phyloP scores from a whole-genome alignment of 2,797 vertebrate species.

The Platalea minor region DNA sequence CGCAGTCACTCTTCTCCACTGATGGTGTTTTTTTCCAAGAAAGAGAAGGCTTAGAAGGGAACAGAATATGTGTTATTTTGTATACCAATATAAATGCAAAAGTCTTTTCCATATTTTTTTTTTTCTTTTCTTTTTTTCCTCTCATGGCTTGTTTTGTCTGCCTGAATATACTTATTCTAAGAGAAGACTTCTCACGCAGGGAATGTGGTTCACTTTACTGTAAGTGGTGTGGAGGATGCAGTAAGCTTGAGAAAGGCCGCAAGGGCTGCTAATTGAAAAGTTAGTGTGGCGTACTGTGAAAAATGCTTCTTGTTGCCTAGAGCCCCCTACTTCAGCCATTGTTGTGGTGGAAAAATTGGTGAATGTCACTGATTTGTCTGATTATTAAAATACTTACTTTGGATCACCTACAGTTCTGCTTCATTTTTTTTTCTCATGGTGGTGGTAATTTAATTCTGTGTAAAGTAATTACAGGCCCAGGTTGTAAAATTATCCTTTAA shows the following conservation, averaged over 20 bases:
- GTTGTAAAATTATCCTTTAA: background rate
- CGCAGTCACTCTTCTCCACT: background rate
- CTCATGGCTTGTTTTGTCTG: background rate
- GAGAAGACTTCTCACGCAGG: background rate
- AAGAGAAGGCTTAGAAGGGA: background rate
- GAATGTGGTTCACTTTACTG: background rate
- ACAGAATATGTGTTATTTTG: background rate
- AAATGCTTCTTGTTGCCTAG: background rate
- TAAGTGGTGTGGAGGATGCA: background rate
- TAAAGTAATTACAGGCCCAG: conserved; percentile 13
- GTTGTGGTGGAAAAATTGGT: background rate
- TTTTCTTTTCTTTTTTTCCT: background rate
- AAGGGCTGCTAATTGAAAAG: background rate
- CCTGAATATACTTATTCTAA: background rate
- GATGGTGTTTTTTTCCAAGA: background rate
- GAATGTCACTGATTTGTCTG: background rate
- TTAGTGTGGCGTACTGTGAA: background rate
- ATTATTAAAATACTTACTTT: background rate
- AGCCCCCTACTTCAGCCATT: background rate
- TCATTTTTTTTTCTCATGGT: background rate
- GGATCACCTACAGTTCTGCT: background rate
- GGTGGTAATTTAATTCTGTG: conserved; percentile 5
- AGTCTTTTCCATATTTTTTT: background rate
- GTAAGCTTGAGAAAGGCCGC: background rate
- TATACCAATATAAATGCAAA: background rate